Conservation (phyloP, 1,140 invertebrate genomes). For the Leptopilina clavipes region DNA sequence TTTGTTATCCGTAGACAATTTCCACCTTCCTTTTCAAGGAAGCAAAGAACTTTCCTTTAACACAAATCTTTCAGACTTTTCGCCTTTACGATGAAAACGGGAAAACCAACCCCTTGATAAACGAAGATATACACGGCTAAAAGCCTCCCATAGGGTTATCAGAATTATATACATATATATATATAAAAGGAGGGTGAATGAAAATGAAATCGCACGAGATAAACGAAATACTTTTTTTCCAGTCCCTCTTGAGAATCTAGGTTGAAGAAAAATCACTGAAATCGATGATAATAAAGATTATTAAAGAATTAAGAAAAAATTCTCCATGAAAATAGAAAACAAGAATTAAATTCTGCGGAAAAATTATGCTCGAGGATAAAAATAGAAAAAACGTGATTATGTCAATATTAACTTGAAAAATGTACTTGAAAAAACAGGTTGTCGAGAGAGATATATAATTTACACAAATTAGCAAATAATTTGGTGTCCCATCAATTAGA, state of each 20-base stretch:
- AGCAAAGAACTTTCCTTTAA: neutral
- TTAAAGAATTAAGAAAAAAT: too few relatives aligned
- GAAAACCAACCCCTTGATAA: constrained; percentile 19
- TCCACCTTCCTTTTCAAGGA: constrained; percentile 14
- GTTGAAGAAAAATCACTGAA: too few relatives aligned
- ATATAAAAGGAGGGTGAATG: neutral
- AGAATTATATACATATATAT: neutral
- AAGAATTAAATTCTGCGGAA: too few relatives aligned
- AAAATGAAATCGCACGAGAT: constrained; percentile 1
- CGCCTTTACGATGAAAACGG: constrained; percentile 18
- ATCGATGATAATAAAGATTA: too few relatives aligned
- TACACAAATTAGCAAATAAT: constrained; percentile 5
- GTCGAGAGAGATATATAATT: neutral
- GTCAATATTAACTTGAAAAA: neutral
- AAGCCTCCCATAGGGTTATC: constrained; percentile 18
- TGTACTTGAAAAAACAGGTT: neutral
- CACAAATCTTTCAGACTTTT: constrained; percentile 12
- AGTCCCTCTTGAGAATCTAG: too few relatives aligned
- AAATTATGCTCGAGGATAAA: neutral
- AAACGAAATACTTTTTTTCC: constrained; percentile 7
- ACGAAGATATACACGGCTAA: neutral
- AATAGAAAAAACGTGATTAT: neutral
- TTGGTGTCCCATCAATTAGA: neutral
- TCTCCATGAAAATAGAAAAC: too few relatives aligned
- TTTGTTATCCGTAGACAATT: constrained; percentile 19